Evolutionary conservation across 2,888 invertebrate species (phyloP), one percentile per base, ranked within the genome.

Genomic region (Brassicogethes aeneus): DNA sequence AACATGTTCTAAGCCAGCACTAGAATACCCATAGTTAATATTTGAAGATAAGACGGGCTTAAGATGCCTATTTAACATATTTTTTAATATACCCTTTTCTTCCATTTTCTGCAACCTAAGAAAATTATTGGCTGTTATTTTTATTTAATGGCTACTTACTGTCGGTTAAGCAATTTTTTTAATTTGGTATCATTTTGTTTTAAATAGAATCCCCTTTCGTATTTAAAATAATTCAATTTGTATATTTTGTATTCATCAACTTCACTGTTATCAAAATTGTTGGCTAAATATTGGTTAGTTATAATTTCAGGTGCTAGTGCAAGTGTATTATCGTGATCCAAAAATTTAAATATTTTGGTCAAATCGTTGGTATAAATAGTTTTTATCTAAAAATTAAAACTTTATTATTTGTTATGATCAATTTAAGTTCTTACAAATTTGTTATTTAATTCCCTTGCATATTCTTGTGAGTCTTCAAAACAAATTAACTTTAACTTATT

Each of bases 1-100:
- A 2, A 64, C 59, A 46, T 64, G 60, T 44, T 57, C 56, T 17
- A 55, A 42, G 17, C 58, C 54, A 10, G 61, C 62, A 47, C 60
- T 62, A 3, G 61, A 62, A 45, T 62, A 62, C 16, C 53, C 55
- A 8, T 23, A 23, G 23, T 23, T 23, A 7, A 23, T 10, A 10
- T 23, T 23, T 5, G 23, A 23, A 3, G 12, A 39, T 31, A 37
- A 34, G 15, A 34, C 17, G 16, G 34, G 40, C 3, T 29, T 29
- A 7, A 42, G 15, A 38, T 48, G 45, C 29, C 45, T 41, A 14
- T 39, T 23, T 1, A 49, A 36, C 14, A 49, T 41, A 17, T 44
- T 50, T 34, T 47, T 40, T 12, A 51, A 34, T 34, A 53, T 36
- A 40, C 55, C 52, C 32, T 16, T 39, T 37, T 49, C 47, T 7